These are phyloP conservation scores for Scolopax mira DNA, from an alignment of 2,113 vertebrate species.

Conservation along the genomic window DNA sequence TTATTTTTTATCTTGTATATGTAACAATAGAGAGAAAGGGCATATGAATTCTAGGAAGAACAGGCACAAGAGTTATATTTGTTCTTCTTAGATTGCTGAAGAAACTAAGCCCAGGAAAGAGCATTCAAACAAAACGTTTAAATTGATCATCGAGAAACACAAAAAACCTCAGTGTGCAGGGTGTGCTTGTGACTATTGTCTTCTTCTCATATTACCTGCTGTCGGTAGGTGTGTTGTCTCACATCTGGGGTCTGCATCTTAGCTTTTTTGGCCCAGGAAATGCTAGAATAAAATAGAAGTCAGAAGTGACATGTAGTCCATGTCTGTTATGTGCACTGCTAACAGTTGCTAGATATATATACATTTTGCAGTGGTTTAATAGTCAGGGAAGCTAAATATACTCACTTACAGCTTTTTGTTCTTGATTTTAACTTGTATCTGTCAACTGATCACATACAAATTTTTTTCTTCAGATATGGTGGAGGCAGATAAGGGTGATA, in stretches of 20 bases:
- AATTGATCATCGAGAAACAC: background rate
- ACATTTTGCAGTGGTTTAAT: background rate
- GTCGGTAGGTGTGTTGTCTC: background rate
- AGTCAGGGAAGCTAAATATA: background rate
- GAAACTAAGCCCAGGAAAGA: background rate
- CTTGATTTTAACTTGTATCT: too few relatives aligned
- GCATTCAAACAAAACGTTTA: background rate
- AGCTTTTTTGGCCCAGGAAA: background rate
- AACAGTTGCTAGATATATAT: background rate
- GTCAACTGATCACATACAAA: rapidly evolving
- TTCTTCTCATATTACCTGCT: background rate
- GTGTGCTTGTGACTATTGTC: background rate
- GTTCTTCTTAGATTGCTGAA: background rate
- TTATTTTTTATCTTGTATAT: background rate
- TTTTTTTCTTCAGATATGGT: background rate
- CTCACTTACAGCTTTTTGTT: too few relatives aligned
- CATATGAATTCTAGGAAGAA: background rate
- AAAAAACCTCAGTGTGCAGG: background rate
- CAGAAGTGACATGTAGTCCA: background rate
- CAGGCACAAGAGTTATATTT: background rate
- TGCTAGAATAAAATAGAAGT: background rate
- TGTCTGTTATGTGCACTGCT: background rate
- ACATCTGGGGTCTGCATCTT: background rate
- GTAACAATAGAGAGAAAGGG: background rate
- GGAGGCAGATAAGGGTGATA: background rate